Conservation (phyloP, 2,888 invertebrate genomes). For the Operophtera brumata region DNA sequence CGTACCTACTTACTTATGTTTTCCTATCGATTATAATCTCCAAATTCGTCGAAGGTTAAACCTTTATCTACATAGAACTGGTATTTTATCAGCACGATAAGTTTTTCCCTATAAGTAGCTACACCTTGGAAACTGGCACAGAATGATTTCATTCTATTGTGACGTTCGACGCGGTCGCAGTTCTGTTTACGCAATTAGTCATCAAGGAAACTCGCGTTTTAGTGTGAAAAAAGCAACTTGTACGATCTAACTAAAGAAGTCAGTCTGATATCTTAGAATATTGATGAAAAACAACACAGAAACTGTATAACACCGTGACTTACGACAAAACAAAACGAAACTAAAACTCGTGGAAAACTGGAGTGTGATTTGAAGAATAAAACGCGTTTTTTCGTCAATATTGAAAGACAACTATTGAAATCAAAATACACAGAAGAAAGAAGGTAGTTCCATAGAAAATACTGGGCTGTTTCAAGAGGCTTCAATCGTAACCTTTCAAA, state of each 20-base stretch:
- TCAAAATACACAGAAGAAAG: too few relatives aligned
- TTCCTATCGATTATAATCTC: background rate
- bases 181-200: background rate
- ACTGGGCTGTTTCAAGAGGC: background rate
- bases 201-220: background rate
- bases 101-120: background rate
- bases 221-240: too few relatives aligned
- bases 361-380: background rate
- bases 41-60: background rate
- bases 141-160: conserved; percentile 6
- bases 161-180: background rate
- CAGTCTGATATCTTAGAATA: background rate
- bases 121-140: conserved; percentile 3
- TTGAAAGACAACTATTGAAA: too few relatives aligned
- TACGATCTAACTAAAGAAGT: background rate
- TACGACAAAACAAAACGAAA: background rate
- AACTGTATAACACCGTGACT: background rate
- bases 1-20: too few relatives aligned
- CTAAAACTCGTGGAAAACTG: background rate
- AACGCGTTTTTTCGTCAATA: background rate
- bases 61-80: background rate
- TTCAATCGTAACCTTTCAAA: background rate
- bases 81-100: background rate
- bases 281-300: background rate
- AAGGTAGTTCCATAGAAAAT: too few relatives aligned